Evolutionary conservation across 2,888 invertebrate genomes (phyloP), one percentile per base, ranked within the genome.

Genomic region (Coecobrya sp.): DNA sequence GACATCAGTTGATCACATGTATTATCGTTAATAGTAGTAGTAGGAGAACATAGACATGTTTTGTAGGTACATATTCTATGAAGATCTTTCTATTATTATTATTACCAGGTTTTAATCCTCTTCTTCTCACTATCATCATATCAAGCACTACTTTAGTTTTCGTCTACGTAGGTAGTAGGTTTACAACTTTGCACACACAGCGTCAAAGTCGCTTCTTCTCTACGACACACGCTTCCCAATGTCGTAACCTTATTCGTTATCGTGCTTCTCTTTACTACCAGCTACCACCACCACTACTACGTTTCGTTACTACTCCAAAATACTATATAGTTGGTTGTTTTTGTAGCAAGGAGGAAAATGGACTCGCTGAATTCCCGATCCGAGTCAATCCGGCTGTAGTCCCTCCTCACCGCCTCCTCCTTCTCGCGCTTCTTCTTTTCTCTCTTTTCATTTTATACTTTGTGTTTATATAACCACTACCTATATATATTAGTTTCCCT

Each of bases 1-100:
- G 84, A 73, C 81, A 82, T 68, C 49, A 81, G 68, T 82, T 89
- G 82, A 89, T 89, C 89, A 89, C 89, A 89, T 89, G 89, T 82
- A 49, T 36, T 36, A 79, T 16, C n/a, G 8, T 42, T 19, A 13
- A 10, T 19, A 42, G 0, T 11, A 22, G 45, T 16, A 19, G 2
- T 2, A 81, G 2, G n/a, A 3, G 52, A 0, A 81, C 55, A n/a
- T 55, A 62, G 7, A 62, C n/a, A 55, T 55, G n/a, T n/a, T 55
- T 7, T 62, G 13, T 49, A 19, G n/a, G 36, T 36, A 42, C 16
- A 70, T 36, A 36, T 19, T 30, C 30, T 70, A 36, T 45, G 19
- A 45, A 25, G 45, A 45, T 45, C 45, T 76, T 45, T 76, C 49
- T 49, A 62, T 62, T 8, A 62, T 52, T 81, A 27, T 30, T 81